Base-by-base conservation (phyloP, 1,140 invertebrate genomes). In the Macrotrachela quadricornifera region DNA sequence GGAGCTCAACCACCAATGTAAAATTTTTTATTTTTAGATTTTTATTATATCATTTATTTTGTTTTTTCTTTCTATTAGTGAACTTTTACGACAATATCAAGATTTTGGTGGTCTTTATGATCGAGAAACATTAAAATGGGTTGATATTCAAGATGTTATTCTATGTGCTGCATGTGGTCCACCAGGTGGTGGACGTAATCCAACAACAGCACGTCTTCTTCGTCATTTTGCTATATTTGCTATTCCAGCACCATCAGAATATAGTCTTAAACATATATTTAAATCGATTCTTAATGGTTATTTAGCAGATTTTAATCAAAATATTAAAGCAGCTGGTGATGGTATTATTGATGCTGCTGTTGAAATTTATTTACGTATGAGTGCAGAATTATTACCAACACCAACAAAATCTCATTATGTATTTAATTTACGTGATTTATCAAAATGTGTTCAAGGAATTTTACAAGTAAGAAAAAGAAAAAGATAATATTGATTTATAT, bases 81-180 rank as follows among this genome's bases (percentile, higher is more conserved):
- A 71, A 58, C 59, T 73, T 43, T 65, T 64, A 56, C 78, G 84
- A 48, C 83, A 86, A 73, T 78, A 78, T 56, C 65, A 85, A 18
- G 84, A 87, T 63, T 83, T 80, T 60, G 74, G 76, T 50, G 84
- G 83, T 2, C 71, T 86, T 37, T 87, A 84, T 60, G 84, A 87
- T 59, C 74, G 82, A 50, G 79, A 83, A 41, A 85, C 83, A 63
- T 62, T 86, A 38, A 83, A 78, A 63, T 87, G 83, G 83, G 85
- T 84, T 63, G 76, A 82, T 61, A 74, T 74, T 13, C 60, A 70
- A 63, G 68, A 71, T 62, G 61, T 71, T 40, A 71, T 66, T 10
- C 49, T 71, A 21, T 63, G 62, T 48, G 65, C 69, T 50, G 70
- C 70, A 0, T 71, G 71, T 63, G 71, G 66, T 18, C 71, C 71